Evolutionary conservation across 2,797 vertebrate species (phyloP).

Genomic region (Etheostoma perlongum): DNA sequence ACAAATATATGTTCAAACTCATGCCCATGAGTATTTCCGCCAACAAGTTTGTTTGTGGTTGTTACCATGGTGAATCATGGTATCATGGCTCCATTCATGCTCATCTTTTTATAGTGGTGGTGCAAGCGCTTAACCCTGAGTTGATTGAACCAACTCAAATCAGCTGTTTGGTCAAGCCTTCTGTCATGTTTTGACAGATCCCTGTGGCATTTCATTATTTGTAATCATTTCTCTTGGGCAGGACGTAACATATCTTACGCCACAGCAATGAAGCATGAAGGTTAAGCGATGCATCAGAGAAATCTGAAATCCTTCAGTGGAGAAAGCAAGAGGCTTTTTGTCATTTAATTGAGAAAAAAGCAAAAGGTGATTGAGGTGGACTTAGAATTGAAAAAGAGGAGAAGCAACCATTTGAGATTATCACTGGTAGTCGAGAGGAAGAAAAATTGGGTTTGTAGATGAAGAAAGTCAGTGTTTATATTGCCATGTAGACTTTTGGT

Average conservation of each 20-base stretch:
- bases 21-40: too few relatives aligned
- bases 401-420: constrained; percentile 41
- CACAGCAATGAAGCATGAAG: constrained; percentile 63
- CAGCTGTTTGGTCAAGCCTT: background rate
- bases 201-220: constrained; percentile 64
- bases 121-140: too few relatives aligned
- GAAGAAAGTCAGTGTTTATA: constrained; percentile 55
- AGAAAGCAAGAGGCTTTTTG: constrained; percentile 44
- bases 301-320: constrained; percentile 54
- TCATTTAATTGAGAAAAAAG: constrained; percentile 69
- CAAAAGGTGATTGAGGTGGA: constrained; percentile 63
- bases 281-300: constrained; percentile 60
- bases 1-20: too few relatives aligned
- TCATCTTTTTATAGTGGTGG: too few relatives aligned
- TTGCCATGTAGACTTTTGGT: constrained; percentile 61
- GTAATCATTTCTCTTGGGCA: constrained; percentile 60
- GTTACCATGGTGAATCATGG: too few relatives aligned
- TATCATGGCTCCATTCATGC: too few relatives aligned
- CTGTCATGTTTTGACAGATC: constrained; percentile 60
- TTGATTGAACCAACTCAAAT: too few relatives aligned
- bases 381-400: constrained; percentile 59
- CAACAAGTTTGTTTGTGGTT: too few relatives aligned
- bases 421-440: constrained; percentile 43
- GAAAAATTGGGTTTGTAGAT: constrained; percentile 56
- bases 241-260: constrained; percentile 53